phyloP scores from a whole-genome alignment of 1,140 invertebrate species.

The Spodoptera litura region DNA sequence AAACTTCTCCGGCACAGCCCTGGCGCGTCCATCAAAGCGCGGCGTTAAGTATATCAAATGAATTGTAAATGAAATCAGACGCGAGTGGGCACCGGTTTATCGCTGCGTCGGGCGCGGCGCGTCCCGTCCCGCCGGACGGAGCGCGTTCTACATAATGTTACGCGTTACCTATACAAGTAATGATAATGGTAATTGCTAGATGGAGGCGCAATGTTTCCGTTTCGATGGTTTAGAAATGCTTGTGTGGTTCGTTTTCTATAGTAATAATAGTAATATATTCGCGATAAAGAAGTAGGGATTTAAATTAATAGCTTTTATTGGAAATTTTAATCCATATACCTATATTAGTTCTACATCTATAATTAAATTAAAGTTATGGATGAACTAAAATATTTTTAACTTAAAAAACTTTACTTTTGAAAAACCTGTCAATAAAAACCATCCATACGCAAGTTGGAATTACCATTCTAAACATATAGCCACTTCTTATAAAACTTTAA shows the following conservation, averaged over 20 bases:
- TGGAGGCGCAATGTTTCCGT: too few species aligned
- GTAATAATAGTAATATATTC: not conserved
- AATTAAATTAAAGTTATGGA: not conserved
- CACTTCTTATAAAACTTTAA: constrained; percentile 26
- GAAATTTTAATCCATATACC: not conserved
- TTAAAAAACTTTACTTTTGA: not conserved
- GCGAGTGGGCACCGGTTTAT: constrained; percentile 69
- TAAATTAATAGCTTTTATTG: not conserved
- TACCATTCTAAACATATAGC: constrained; percentile 2
- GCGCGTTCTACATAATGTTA: not conserved
- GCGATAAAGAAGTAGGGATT: not conserved
- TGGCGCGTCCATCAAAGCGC: constrained; percentile 63
- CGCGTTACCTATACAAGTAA: not conserved
- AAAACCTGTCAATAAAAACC: constrained; percentile 2
- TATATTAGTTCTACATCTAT: too few species aligned
- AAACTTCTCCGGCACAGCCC: constrained; percentile 40
- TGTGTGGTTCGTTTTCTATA: not conserved
- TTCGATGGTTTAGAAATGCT: too few species aligned
- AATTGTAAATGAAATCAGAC: constrained; percentile 84
- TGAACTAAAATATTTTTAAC: not conserved
- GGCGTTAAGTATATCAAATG: constrained; percentile 78
- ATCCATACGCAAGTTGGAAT: not conserved
- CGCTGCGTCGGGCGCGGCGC: constrained; percentile 28
- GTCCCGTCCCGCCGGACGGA: not conserved
- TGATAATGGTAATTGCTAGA: constrained; percentile 14